These are phyloP conservation scores for Lynx canadensis DNA, from an alignment of 2,113 vertebrate species.

Conservation along the genomic window DNA sequence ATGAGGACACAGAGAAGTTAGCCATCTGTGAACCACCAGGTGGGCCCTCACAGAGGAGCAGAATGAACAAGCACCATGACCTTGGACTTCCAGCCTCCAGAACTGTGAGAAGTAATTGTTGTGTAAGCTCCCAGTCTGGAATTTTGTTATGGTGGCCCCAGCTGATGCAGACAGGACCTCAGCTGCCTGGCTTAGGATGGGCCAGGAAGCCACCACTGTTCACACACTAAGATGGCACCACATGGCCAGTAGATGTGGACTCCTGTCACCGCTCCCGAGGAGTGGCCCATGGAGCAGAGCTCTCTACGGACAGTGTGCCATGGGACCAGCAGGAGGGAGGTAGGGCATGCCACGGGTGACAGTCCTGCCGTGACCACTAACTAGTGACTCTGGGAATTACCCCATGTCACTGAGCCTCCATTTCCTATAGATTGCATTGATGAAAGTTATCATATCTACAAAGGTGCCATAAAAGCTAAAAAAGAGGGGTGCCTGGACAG, in stretches of 20 bases:
- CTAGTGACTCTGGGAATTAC: not conserved
- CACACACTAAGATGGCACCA: not conserved
- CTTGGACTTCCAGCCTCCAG: not conserved
- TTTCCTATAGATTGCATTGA: not conserved
- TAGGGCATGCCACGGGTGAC: accelerated
- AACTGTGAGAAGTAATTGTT: not conserved
- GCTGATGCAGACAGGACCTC: too few relatives aligned
- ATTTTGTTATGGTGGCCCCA: not conserved
- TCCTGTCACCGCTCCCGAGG: not conserved
- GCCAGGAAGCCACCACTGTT: not conserved
- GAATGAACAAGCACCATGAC: not conserved
- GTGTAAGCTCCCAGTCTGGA: not conserved
- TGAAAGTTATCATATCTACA: not conserved
- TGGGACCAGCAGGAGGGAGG: not conserved
- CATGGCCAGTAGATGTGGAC: not conserved
- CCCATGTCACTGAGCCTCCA: not conserved
- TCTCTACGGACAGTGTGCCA: not conserved
- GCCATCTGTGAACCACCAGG: not conserved
- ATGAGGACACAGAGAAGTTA: not conserved
- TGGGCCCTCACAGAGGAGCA: not conserved
- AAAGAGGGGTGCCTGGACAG: too few relatives aligned
- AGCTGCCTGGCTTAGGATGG: not conserved
- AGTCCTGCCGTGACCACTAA: not conserved
- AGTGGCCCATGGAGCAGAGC: not conserved
- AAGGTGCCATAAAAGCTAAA: not conserved